phyloP scores from a whole-genome alignment of 2,797 vertebrate genomes.

The Thamnophis elegans region DNA sequence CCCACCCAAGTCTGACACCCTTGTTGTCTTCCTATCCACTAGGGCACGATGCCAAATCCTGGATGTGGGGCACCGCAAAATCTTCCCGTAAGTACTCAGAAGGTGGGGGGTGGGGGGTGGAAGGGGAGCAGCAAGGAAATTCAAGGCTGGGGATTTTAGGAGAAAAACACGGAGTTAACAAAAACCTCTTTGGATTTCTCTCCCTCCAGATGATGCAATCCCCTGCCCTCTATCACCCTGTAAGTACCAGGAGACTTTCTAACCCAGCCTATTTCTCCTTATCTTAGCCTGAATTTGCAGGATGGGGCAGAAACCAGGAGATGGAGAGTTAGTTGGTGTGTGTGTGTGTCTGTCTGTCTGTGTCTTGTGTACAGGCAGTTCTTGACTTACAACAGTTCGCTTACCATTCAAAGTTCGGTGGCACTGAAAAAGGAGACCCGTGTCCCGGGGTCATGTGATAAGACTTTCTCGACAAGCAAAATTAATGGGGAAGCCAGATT shows the following conservation, averaged over 20 bases:
- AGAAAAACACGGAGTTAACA: neutral
- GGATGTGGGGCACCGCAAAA: neutral
- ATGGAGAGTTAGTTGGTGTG: neutral
- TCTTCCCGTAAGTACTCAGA: constrained; percentile 41
- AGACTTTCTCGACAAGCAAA: no score
- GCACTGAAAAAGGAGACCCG: no score
- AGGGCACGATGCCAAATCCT: constrained; percentile 15
- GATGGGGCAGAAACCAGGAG: neutral
- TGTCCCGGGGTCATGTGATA: no score
- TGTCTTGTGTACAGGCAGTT: neutral
- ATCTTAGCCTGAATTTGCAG: neutral
- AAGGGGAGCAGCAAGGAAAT: neutral
- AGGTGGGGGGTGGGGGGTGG: no score
- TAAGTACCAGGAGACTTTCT: constrained; percentile 57
- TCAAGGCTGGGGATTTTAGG: neutral
- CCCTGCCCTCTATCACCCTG: constrained; percentile 76
- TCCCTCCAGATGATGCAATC: constrained; percentile 69
- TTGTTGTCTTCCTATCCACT: neutral
- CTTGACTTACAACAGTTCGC: neutral
- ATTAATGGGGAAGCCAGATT: neutral
- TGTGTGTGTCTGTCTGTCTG: neutral
- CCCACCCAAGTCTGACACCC: neutral
- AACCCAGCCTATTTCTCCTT: neutral
- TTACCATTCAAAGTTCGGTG: neutral
- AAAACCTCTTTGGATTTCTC: neutral